Evolutionary conservation across 2,888 invertebrate species (phyloP), one percentile per base, ranked within the genome.

Genomic region (Ophonus ardosiacus): DNA sequence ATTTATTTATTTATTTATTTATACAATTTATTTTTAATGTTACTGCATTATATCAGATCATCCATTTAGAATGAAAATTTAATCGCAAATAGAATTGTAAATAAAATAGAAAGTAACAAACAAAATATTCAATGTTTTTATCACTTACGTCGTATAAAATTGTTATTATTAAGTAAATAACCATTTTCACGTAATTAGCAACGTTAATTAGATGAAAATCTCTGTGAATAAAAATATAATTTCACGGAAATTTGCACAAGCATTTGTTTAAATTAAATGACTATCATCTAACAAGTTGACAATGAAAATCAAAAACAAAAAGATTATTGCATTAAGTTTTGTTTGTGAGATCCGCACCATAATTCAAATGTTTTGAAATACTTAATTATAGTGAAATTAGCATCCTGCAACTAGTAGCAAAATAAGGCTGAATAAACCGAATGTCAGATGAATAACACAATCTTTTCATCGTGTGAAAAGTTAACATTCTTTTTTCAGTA

Each of bases 301-400:
- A 61, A 79, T 79, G 79, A 79, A 24, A 79, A 24, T 7, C 7
- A 78, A 57, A 59, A 59, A 78, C 78, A 78, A 38, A 57, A 61
- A 59, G 24, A 7, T 10, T 59, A 79, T 79, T 79, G 59, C 61
- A 40, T 38, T 71, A 71, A 57, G 79, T 57, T 79, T 79, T 79
- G 79, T 79, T 78, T 78, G 24, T 17, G 38, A 18, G 61, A 31
- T 79, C 59, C 24, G 38, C 79, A 79, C 61, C 79, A 15, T 79
- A 59, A 79, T 79, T 59, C 21, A 56, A 21, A 56, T 79, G 61
- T 79, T 79, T 79, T 79, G 79, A 79, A 79, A 79, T 38, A 61
- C 79, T 79, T 79, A 79, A 79, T 79, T 79, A 79, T 79, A 79
- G 79, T 79, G 79, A 61, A 79, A 79, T 79, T 61, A 79, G 38